phyloP scores from a whole-genome alignment of 2,888 invertebrate genomes.

The Oligia fasciuncula region DNA sequence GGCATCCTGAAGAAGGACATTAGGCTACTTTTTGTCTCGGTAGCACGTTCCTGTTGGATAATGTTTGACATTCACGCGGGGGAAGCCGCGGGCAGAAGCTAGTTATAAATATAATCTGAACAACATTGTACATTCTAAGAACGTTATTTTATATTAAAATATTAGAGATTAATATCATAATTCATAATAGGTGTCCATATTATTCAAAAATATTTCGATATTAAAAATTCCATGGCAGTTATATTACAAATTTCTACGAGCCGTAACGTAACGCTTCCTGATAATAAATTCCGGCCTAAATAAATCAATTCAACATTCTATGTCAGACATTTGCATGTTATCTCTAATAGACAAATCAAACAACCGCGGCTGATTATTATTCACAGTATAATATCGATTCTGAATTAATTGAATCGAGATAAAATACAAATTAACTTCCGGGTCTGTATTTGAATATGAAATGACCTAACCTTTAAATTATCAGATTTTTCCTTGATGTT shows the following conservation, averaged over 20 bases:
- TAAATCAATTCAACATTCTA: constrained; percentile 42
- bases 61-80: neutral
- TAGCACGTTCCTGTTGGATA: neutral
- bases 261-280: constrained; percentile 13
- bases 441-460: constrained; percentile 39
- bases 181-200: neutral
- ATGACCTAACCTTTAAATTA: constrained; percentile 22
- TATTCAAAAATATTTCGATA: constrained; percentile 13
- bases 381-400: constrained; percentile 44
- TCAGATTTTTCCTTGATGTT: neutral
- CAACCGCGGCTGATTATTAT: constrained; percentile 47
- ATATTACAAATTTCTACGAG: constrained; percentile 8
- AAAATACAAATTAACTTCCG: constrained; percentile 46
- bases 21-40: neutral
- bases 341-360: constrained; percentile 47
- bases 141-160: neutral
- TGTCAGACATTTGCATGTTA: constrained; percentile 48
- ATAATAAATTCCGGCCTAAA: constrained; percentile 30
- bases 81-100: neutral
- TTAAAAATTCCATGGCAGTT: constrained; percentile 6
- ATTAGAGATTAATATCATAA: neutral
- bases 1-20: neutral
- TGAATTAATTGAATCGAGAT: constrained; percentile 49
- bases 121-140: neutral
- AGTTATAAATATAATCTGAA: neutral